Evolutionary conservation across 92 coral and sea anemone species (phyloP).

Genomic region (Desmophyllum pertusum): DNA sequence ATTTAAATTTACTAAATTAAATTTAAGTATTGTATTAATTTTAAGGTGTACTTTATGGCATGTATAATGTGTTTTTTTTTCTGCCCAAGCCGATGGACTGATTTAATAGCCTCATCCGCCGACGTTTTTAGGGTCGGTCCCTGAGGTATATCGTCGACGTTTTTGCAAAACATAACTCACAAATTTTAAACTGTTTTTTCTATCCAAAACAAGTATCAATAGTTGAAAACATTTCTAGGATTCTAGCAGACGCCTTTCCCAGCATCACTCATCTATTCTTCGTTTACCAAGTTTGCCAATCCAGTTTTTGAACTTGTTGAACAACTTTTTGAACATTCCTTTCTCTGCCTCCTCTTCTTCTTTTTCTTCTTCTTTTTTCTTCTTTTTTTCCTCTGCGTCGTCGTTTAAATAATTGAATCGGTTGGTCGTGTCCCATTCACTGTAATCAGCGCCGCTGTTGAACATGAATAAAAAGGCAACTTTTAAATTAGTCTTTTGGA

Average conservation of each 20-base stretch:
- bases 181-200: too few relatives aligned
- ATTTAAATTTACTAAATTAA: too few relatives aligned
- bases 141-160: too few relatives aligned
- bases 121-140: too few relatives aligned
- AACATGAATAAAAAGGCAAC: background rate
- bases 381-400: background rate
- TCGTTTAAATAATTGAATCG: conserved; percentile 3
- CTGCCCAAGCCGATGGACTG: too few relatives aligned
- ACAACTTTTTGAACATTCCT: conserved; percentile 28
- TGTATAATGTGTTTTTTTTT: too few relatives aligned
- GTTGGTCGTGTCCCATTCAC: conserved; percentile 3
- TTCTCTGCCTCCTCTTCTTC: conserved; percentile 28
- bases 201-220: background rate
- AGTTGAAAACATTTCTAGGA: background rate
- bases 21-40: too few relatives aligned
- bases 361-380: background rate
- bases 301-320: conserved; percentile 32
- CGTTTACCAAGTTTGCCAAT: conserved; percentile 34
- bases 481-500: background rate
- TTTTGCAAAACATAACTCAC: too few relatives aligned
- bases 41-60: too few relatives aligned
- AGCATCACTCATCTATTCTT: background rate
- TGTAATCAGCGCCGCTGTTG: conserved; percentile 13
- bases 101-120: too few relatives aligned
- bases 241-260: background rate